Conservation (phyloP, 2,888 invertebrate genomes). For the Horisme vitalbata region DNA sequence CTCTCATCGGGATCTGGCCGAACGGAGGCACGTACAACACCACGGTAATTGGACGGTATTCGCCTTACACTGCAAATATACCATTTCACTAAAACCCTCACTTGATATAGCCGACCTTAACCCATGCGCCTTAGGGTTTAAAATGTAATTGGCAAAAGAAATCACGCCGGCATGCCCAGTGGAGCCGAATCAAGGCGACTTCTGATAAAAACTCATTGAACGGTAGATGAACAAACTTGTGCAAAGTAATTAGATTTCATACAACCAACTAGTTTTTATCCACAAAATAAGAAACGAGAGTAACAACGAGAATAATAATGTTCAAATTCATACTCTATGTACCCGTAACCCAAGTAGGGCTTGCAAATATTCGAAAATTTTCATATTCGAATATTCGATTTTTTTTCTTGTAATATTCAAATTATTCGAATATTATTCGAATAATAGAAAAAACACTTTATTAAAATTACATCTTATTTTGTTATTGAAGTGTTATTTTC, state of each 20-base stretch:
- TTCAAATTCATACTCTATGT: no score
- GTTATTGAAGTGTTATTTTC: no score
- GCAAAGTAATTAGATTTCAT: slow-evolving; percentile 20
- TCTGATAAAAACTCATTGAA: slow-evolving; percentile 26
- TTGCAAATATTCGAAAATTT: no score
- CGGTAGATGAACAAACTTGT: slow-evolving; percentile 19
- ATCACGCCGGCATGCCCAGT: slow-evolving; percentile 12
- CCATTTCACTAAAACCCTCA: slow-evolving; percentile 3
- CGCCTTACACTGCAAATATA: slow-evolving; percentile 23
- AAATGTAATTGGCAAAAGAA: background rate
- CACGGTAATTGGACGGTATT: slow-evolving; percentile 31
- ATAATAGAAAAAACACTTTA: no score
- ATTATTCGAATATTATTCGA: no score
- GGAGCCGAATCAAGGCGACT: slow-evolving; percentile 27
- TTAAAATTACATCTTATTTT: no score
- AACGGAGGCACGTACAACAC: slow-evolving; percentile 23
- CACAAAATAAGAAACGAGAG: no score
- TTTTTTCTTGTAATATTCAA: no score
- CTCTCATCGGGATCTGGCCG: slow-evolving; percentile 9
- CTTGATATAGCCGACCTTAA: slow-evolving; percentile 2
- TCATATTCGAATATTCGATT: no score
- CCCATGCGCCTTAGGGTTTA: background rate
- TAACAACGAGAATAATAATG: no score
- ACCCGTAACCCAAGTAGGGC: no score
- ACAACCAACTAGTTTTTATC: no score